phyloP scores from a whole-genome alignment of 64 coral and sea anemone genomes.

The Montipora cactus region DNA sequence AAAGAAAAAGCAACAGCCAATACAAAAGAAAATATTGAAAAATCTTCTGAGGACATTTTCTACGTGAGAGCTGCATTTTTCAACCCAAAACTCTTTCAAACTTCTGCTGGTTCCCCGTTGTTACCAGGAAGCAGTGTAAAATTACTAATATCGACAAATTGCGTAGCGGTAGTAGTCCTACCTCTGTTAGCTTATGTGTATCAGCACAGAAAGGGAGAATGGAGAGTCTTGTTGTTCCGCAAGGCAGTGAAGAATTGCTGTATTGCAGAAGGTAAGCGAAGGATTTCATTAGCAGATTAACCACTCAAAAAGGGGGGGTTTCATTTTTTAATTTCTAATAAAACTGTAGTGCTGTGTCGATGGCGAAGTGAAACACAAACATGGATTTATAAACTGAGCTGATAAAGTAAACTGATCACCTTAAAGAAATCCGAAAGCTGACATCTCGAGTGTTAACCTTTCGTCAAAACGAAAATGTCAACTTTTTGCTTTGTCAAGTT shows the following conservation, averaged over 20 bases:
- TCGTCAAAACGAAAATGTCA: no score
- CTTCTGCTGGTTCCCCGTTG: background rate
- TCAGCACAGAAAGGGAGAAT: background rate
- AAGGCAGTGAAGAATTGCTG: conserved; percentile 32
- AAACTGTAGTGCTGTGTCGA: no score
- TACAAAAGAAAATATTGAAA: background rate
- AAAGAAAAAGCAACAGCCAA: background rate
- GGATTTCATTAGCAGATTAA: background rate
- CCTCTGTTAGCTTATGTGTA: conserved; percentile 54
- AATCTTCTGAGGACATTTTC: background rate
- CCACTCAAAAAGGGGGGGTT: background rate
- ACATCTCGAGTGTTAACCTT: no score
- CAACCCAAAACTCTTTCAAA: conserved; percentile 15
- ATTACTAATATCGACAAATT: conserved; percentile 15
- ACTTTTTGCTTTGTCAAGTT: no score
- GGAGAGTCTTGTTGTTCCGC: conserved; percentile 38
- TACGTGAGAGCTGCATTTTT: conserved; percentile 8
- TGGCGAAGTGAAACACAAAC: no score
- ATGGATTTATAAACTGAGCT: no score
- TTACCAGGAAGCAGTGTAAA: background rate
- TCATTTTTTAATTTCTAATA: no score
- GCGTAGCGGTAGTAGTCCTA: background rate
- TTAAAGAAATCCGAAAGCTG: no score
- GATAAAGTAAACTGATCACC: no score
- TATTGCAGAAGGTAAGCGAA: conserved; percentile 12